These are phyloP conservation scores for Phasianus colchicus DNA, from an alignment of 2,113 vertebrate genomes.

Conservation along the genomic window DNA sequence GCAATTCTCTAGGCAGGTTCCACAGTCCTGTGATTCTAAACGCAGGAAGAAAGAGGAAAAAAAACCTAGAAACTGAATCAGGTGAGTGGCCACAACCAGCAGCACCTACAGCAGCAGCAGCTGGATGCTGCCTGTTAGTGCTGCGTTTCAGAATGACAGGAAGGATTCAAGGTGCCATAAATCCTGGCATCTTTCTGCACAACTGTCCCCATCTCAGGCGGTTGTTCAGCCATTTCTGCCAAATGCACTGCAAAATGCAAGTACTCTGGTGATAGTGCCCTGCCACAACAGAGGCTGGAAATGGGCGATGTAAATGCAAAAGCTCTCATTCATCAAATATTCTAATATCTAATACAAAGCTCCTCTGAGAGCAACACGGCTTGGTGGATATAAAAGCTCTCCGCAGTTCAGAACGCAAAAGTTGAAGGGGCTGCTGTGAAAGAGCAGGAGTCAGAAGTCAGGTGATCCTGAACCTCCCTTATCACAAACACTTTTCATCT, in stretches of 20 bases:
- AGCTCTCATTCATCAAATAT: conserved; percentile 31
- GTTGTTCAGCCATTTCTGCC: background rate
- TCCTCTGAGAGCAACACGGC: conserved; percentile 7
- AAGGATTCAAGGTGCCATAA: background rate
- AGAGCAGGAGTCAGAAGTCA: background rate
- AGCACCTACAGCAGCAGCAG: background rate
- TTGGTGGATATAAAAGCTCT: background rate
- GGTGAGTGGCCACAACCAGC: background rate
- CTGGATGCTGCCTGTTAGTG: fast-evolving
- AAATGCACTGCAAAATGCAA: background rate
- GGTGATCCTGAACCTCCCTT: background rate
- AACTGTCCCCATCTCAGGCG: background rate
- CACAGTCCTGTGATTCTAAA: background rate
- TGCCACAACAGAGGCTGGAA: background rate
- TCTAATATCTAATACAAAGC: conserved; percentile 9
- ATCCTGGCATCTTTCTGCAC: background rate
- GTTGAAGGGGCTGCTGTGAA: background rate
- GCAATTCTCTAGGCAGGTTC: background rate
- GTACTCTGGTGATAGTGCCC: background rate
- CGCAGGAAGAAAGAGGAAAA: background rate
- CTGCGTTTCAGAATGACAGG: background rate
- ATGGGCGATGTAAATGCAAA: background rate
- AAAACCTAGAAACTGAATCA: background rate
- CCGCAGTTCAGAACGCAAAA: conserved; percentile 3
- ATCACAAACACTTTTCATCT: background rate